A percentile compares a stretch with the other conserved stretches of the same genome.
Evolutionary conservation across 37 sponge, comb jelly and placozoan genomes (phyloP).

Genomic region (Ephydatia muelleri): DNA sequence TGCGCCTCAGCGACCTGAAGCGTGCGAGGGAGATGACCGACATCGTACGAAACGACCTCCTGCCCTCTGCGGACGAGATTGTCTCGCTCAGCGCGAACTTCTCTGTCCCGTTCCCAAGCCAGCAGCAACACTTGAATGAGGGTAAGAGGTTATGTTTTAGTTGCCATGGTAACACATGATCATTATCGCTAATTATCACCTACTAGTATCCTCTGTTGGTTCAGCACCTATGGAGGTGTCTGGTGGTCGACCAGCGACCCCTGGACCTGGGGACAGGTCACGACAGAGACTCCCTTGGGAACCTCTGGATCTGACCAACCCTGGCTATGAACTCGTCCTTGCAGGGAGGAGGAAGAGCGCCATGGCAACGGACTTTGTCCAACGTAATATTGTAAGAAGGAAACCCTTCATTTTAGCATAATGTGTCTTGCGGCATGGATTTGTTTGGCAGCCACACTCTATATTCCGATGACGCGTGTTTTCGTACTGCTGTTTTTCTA

Average conservation of each 20-base stretch:
- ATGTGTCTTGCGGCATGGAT: no score
- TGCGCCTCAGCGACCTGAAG: constrained; percentile 53
- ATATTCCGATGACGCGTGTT: background rate
- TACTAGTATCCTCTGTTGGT: no score
- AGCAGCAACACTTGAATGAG: background rate
- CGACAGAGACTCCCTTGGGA: constrained; percentile 15
- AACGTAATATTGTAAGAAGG: constrained; percentile 63
- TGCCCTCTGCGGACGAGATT: constrained; percentile 59
- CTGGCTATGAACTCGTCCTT: constrained; percentile 34
- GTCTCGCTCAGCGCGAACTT: constrained; percentile 52
- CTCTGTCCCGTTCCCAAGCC: constrained; percentile 16
- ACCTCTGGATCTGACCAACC: constrained; percentile 78
- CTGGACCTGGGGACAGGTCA: background rate
- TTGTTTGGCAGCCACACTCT: no score
- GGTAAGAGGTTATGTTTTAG: background rate
- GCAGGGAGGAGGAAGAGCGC: constrained; percentile 7
- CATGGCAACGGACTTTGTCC: constrained; percentile 41
- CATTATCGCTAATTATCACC: no score
- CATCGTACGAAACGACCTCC: constrained; percentile 25
- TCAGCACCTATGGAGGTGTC: background rate
- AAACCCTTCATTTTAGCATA: background rate
- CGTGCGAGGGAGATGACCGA: constrained; percentile 30
- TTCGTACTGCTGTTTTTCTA: background rate
- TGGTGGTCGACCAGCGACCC: background rate
- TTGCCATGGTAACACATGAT: background rate